Evolutionary conservation across 2,113 vertebrate genomes (phyloP), one percentile per base, ranked within the genome.

Genomic region (Corythornis cristatus): DNA sequence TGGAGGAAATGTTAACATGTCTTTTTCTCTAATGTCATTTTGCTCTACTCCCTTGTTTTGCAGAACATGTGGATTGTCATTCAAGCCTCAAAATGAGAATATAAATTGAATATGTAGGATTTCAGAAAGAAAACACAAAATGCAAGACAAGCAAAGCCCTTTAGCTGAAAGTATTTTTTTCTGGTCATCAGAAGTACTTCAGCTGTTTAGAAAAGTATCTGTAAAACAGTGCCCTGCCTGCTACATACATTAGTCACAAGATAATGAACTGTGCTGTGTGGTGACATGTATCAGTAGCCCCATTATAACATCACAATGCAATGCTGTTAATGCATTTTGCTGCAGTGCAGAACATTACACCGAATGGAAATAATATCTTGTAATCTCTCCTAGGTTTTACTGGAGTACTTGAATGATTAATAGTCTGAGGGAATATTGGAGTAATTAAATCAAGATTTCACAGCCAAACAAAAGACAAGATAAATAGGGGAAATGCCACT

Each of bases 371-470:
- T 67, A 86, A 83, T 23, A 58, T 95, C 90, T 93, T 45, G 76
- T 81, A 82, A 71, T 93, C 50, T 93, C 83, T 90, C 81, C 86
- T 50, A 42, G 90, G n/a, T 90, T 85, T 90, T 91, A 71, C 95
- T 93, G 88, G 53, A 91, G 51, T 83, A 81, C 54, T 91, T 67
- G 20, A 86, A 42, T 57, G 79, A 83, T 95, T 87, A 81, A 67
- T 61, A 94, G 79, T 83, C 82, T 90, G 80, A 91, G 73, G 86
- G 74, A 96, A 94, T 85, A 83, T 42, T 48, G 74, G 77, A 31
- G 86, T 94, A 92, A 94, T 73, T 94, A 95, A 95, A 92, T 86
- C 71, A 91, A 92, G 92, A 91, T 89, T 97, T 96, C 77, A 87
- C 83, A 95, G 92, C 85, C 66, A 61, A 96, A 76, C 37, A 75